Conservation (phyloP, 35 echinoderm and acorn worm species). For the Hemicentrotus pulcherrimus region DNA sequence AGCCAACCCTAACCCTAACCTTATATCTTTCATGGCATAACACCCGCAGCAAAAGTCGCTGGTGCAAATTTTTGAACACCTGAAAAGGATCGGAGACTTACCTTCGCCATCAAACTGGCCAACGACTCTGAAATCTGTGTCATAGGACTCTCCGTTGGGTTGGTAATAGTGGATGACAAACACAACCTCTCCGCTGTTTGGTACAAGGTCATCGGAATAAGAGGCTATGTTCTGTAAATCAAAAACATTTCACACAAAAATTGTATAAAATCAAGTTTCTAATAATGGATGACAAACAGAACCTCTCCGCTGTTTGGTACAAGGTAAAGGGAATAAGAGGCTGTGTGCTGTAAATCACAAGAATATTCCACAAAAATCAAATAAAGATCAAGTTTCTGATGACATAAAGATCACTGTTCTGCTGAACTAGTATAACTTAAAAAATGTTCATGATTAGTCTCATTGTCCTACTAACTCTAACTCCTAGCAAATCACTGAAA, state of each 20-base stretch:
- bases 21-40: too few relatives aligned
- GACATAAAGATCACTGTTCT: not conserved
- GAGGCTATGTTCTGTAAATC: not conserved
- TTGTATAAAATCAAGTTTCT: too few relatives aligned
- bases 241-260: too few relatives aligned
- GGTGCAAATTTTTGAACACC: too few relatives aligned
- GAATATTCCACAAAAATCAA: too few relatives aligned
- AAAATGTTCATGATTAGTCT: too few relatives aligned
- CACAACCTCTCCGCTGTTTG: conserved; percentile 58
- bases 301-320: conserved; percentile 37
- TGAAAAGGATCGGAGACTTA: too few relatives aligned
- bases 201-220: not conserved
- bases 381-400: too few relatives aligned
- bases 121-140: conserved; percentile 74
- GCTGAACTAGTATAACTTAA: not conserved
- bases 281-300: conserved; percentile 83
- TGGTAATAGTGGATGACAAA: conserved; percentile 97
- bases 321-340: not conserved
- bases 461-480: too few relatives aligned
- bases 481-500: too few relatives aligned
- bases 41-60: too few relatives aligned
- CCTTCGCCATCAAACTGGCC: conserved; percentile 85
- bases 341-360: not conserved
- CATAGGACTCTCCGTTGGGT: conserved; percentile 66
- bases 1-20: too few relatives aligned